A percentile compares a stretch with the other conserved stretches of the same genome.
phyloP scores from a whole-genome alignment of 2,888 invertebrate genomes.

The Tromatobia lineatoria region DNA sequence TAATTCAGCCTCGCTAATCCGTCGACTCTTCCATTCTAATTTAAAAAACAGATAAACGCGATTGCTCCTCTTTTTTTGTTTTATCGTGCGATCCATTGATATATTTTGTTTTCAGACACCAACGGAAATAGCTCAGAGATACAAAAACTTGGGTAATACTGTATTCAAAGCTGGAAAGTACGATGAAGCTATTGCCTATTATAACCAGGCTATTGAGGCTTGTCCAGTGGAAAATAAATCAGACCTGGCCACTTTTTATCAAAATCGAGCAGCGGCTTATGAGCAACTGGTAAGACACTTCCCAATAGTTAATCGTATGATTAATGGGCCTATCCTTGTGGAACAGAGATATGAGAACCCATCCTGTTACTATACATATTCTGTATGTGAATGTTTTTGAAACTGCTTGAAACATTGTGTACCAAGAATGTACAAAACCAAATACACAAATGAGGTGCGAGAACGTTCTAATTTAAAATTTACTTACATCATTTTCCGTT shows the following conservation, averaged over 20 bases:
- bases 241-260: slow-evolving; percentile 96
- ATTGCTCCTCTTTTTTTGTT: no score
- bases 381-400: not conserved
- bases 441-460: no score
- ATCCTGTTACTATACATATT: no score
- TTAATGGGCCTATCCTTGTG: not conserved
- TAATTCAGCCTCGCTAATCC: no score
- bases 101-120: slow-evolving; percentile 85
- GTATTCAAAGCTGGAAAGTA: slow-evolving; percentile 95
- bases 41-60: no score
- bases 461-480: not conserved
- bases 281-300: slow-evolving; percentile 90
- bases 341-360: not conserved
- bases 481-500: not conserved
- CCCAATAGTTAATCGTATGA: not conserved
- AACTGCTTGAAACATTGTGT: no score
- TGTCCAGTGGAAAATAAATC: slow-evolving; percentile 91
- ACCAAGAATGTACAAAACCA: no score
- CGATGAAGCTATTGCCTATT: slow-evolving; percentile 95
- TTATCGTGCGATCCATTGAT: not conserved
- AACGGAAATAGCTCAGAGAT: slow-evolving; percentile 91
- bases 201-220: slow-evolving; percentile 96
- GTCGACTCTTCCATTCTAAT: no score
- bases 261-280: slow-evolving; percentile 98
- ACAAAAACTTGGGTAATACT: slow-evolving; percentile 95